phyloP scores from a whole-genome alignment of 2,113 vertebrate genomes.

The Piaya cayana region DNA sequence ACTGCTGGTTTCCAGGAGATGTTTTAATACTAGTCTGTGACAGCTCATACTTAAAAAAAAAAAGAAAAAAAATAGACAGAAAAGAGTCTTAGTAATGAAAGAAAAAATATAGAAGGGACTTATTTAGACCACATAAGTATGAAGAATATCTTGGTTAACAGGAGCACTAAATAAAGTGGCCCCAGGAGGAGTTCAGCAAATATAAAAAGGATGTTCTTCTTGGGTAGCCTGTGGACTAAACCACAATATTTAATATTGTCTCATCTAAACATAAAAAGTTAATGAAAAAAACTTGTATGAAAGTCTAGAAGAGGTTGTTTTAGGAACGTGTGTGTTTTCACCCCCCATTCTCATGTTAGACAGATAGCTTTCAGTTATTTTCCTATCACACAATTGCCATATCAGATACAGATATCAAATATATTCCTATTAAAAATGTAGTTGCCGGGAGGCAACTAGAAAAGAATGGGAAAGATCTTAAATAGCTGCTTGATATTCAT shows the following conservation, averaged over 20 bases:
- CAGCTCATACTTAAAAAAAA: slow-evolving; percentile 31
- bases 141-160: slow-evolving; percentile 42
- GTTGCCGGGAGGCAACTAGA: background rate
- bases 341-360: background rate
- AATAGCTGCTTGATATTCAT: slow-evolving; percentile 37
- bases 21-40: slow-evolving; percentile 39
- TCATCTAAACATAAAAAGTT: slow-evolving; percentile 57
- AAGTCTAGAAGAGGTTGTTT: slow-evolving; percentile 16
- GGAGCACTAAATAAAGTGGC: slow-evolving; percentile 24
- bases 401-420: background rate
- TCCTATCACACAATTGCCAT: background rate
- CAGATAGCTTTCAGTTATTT: slow-evolving; percentile 34
- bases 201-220: slow-evolving; percentile 2
- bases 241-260: slow-evolving; percentile 44
- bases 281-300: slow-evolving; percentile 47
- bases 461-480: background rate
- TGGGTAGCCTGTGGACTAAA: slow-evolving; percentile 36
- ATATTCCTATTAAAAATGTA: background rate
- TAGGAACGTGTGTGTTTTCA: slow-evolving; percentile 35
- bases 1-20: slow-evolving; percentile 31
- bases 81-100: background rate
- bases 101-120: slow-evolving; percentile 30
- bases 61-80: background rate
- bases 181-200: slow-evolving; percentile 39
- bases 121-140: slow-evolving; percentile 57